Base-by-base conservation (phyloP, 1,140 invertebrate species). In the Orchestia grillus region DNA sequence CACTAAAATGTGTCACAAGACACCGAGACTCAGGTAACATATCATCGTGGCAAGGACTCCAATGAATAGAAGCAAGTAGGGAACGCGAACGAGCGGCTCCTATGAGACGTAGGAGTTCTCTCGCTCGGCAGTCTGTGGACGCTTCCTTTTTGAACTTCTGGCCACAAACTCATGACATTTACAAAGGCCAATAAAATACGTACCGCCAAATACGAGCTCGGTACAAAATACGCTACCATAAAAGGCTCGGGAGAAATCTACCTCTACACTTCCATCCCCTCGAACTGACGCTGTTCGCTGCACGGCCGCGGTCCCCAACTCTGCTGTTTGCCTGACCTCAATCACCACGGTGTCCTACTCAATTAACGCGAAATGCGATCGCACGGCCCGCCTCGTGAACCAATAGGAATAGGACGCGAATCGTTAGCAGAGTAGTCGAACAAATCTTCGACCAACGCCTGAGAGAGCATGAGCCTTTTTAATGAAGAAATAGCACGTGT, bases 171-270 rank as follows among this genome's bases (percentile, higher is more conserved):
- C 62, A 77, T 77, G 62, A 77, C 62, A 77, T 77, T 77, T 77
- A 77, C 62, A 77, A 77, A 77, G 62, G 62, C 62, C 62, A 77
- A 77, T 77, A 77, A 77, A 77, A 77, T 77, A 77, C 62, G 62
- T 36, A 15, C 28, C 36, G 62, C 62, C 62, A 77, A 77, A 77
- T 77, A 77, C 62, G 62, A 77, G 28, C 62, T 15, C 62, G 62
- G 62, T 77, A 77, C 62, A 77, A 77, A 77, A 77, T 77, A 77
- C 62, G 28, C 62, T 36, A 77, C 62, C 11, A 77, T 77, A 23
- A 77, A 36, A 77, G 62, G 62, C 62, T 77, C 15, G 1, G 36
- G 62, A 36, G 62, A 77, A 77, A 77, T 77, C 62, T 77, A 77
- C 62, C 28, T 77, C 62, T 77, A 77, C 62, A 3, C 62, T 77